A percentile compares a stretch with the other conserved stretches of the same genome.
These are phyloP conservation scores for Vidua chalybeata DNA, from an alignment of 2,113 vertebrate genomes.

Conservation along the genomic window DNA sequence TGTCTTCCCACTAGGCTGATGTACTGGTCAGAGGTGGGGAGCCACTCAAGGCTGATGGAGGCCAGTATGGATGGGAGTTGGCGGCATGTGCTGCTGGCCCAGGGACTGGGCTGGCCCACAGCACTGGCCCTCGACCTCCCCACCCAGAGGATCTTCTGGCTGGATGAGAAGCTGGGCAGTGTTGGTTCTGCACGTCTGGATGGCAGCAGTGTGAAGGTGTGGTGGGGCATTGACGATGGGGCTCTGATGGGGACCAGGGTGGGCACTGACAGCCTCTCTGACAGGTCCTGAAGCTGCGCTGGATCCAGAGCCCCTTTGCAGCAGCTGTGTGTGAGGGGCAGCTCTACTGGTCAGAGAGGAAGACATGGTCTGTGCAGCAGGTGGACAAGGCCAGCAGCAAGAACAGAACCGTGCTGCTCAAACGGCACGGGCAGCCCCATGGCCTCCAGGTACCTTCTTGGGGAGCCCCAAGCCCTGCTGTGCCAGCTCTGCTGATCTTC, in stretches of 20 bases:
- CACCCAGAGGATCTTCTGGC: slow-evolving; percentile 86
- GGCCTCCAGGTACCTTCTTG: slow-evolving; percentile 81
- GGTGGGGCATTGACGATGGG: not conserved
- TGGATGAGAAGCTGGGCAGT: slow-evolving; percentile 85
- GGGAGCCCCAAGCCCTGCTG: not conserved
- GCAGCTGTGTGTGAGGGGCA: slow-evolving; percentile 83
- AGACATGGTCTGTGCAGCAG: slow-evolving; percentile 79
- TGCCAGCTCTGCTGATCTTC: not conserved
- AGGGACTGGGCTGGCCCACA: slow-evolving; percentile 83
- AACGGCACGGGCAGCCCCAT: slow-evolving; percentile 83
- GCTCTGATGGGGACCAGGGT: fast-evolving
- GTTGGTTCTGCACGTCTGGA: slow-evolving; percentile 83
- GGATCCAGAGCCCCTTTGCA: slow-evolving; percentile 84
- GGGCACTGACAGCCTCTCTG: not conserved
- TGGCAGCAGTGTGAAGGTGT: slow-evolving; percentile 80
- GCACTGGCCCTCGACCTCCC: slow-evolving; percentile 82
- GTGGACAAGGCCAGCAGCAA: slow-evolving; percentile 85
- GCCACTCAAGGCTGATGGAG: slow-evolving; percentile 78
- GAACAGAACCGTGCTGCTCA: slow-evolving; percentile 80
- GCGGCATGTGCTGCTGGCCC: slow-evolving; percentile 74
- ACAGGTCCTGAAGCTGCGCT: slow-evolving; percentile 82
- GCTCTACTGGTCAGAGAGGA: slow-evolving; percentile 89
- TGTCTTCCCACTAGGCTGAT: slow-evolving; percentile 76
- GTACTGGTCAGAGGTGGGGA: slow-evolving; percentile 90
- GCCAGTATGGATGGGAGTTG: slow-evolving; percentile 87